These are phyloP conservation scores for Vesta saturnalis DNA, from an alignment of 2,888 invertebrate genomes.

Conservation along the genomic window DNA sequence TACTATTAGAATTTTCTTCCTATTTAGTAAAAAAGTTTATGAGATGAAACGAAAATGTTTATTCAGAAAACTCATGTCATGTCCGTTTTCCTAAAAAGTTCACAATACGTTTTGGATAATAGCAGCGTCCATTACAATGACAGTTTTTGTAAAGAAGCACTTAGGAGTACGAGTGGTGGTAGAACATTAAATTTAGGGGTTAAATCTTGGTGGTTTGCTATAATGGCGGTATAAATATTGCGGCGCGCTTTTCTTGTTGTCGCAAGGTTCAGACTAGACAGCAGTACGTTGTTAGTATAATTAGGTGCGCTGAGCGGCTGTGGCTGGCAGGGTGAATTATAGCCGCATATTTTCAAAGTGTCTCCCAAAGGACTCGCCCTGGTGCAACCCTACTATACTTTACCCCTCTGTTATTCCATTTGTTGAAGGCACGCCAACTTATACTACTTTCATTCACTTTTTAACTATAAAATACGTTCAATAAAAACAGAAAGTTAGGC, in stretches of 20 bases:
- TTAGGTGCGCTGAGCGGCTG: conserved; percentile 43
- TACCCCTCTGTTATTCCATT: conserved; percentile 14
- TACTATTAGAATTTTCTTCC: no score
- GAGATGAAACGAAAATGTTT: no score
- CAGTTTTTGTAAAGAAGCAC: conserved; percentile 25
- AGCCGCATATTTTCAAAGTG: conserved; percentile 32
- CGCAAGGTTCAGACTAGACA: conserved; percentile 27
- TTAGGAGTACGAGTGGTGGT: conserved; percentile 24
- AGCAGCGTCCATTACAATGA: conserved; percentile 18
- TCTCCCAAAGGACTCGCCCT: conserved; percentile 27
- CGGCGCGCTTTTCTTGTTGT: conserved; percentile 33
- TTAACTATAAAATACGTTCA: background rate
- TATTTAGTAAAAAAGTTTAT: no score
- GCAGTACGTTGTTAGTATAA: conserved; percentile 37
- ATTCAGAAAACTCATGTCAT: no score
- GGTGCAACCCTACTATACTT: conserved; percentile 23
- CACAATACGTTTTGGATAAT: conserved; percentile 14
- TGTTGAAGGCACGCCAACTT: background rate
- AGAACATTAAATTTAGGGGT: conserved; percentile 31
- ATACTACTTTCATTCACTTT: background rate
- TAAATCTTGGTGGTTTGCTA: conserved; percentile 27
- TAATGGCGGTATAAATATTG: conserved; percentile 36
- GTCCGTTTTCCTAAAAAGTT: no score
- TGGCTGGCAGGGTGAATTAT: conserved; percentile 44
- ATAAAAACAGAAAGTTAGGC: background rate